Percentiles rank a stretch among this genome's conserved stretches.
phyloP scores from a whole-genome alignment of 2,113 vertebrate genomes.

The Chaetura pelagica region DNA sequence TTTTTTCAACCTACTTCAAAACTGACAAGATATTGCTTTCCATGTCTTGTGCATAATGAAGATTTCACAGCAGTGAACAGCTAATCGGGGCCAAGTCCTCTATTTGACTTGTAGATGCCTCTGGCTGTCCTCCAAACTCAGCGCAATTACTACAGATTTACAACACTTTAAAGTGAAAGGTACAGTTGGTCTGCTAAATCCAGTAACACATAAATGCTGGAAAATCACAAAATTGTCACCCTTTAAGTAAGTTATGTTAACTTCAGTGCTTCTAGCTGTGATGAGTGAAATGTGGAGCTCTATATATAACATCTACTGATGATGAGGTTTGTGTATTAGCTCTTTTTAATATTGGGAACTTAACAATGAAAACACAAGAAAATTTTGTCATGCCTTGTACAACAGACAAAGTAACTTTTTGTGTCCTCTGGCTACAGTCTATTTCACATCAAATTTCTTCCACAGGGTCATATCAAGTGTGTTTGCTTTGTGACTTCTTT shows the following conservation, averaged over 20 bases:
- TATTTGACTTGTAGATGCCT: constrained; percentile 41
- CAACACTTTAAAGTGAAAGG: neutral
- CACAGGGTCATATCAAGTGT: neutral
- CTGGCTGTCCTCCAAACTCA: constrained; percentile 17
- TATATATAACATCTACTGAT: neutral
- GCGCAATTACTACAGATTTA: neutral
- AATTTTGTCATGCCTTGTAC: neutral
- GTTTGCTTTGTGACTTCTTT: neutral
- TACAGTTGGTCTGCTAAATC: constrained; percentile 22
- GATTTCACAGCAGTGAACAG: neutral
- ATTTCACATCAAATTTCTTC: neutral
- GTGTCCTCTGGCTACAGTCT: neutral
- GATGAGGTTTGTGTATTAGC: neutral
- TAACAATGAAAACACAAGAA: neutral
- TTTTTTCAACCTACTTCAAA: neutral
- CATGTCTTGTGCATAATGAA: neutral
- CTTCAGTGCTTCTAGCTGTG: neutral
- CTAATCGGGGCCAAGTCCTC: neutral
- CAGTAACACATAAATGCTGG: neutral
- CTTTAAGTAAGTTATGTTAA: constrained; percentile 20
- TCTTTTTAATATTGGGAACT: neutral
- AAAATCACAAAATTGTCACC: constrained; percentile 22
- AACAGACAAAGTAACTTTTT: neutral
- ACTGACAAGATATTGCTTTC: neutral
- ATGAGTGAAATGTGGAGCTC: neutral